phyloP scores from a whole-genome alignment of 2,888 invertebrate species.

The Aspidiotus rigidus region DNA sequence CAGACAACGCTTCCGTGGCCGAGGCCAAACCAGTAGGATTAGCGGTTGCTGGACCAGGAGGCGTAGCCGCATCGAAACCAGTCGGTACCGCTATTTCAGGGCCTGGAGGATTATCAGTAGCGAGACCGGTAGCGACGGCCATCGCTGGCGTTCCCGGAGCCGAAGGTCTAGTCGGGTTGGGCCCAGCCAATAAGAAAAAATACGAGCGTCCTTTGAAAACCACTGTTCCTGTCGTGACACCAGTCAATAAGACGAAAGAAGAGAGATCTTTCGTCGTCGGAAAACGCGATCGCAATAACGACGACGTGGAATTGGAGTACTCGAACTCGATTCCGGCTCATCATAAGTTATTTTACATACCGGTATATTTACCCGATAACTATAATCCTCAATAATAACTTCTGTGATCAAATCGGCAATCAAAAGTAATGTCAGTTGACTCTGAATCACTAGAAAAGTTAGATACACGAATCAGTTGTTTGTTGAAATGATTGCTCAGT shows the following conservation, averaged over 20 bases:
- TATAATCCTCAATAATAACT: neutral
- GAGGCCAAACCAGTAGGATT: slow-evolving; percentile 65
- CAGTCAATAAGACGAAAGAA: slow-evolving; percentile 37
- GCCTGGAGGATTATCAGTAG: slow-evolving; percentile 58
- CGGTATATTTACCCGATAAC: slow-evolving; percentile 15
- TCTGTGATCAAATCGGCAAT: no score
- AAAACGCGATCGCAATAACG: neutral
- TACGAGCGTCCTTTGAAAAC: slow-evolving; percentile 47
- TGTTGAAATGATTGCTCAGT: no score
- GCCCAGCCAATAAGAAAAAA: slow-evolving; percentile 34
- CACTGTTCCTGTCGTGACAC: slow-evolving; percentile 46
- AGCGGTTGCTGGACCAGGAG: slow-evolving; percentile 45
- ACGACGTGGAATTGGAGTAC: neutral
- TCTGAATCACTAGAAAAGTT: no score
- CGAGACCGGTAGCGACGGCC: slow-evolving; percentile 62
- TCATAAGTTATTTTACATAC: slow-evolving; percentile 18
- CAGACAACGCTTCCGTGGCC: slow-evolving; percentile 56
- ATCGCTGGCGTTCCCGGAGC: slow-evolving; percentile 54
- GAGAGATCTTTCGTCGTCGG: neutral
- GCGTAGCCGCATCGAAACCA: slow-evolving; percentile 63
- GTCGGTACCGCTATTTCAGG: slow-evolving; percentile 62
- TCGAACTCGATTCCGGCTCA: slow-evolving; percentile 14
- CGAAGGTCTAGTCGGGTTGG: slow-evolving; percentile 36
- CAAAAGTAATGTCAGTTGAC: no score
- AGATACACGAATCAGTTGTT: no score